A percentile compares a stretch with the other conserved stretches of the same genome.
These are phyloP conservation scores for Cotesia glomerata DNA, from an alignment of 1,140 invertebrate genomes.

Conservation along the genomic window DNA sequence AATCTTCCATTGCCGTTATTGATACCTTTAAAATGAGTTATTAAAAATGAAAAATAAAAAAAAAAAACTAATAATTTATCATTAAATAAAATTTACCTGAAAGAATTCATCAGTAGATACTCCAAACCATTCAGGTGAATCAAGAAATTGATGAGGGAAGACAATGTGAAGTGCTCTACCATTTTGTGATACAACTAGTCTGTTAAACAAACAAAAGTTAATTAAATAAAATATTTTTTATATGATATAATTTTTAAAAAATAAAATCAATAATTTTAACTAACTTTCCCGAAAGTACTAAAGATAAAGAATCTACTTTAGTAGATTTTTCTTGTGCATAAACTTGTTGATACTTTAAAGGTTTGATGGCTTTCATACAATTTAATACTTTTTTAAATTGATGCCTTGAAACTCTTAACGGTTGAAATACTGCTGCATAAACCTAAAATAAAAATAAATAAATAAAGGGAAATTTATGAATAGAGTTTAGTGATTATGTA, in stretches of 20 bases:
- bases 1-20: conserved; percentile 87
- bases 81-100: conserved; percentile 68
- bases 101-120: conserved; percentile 88
- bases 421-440: conserved; percentile 82
- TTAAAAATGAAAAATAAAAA: conserved; percentile 11
- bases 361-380: conserved; percentile 81
- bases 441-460: conserved; percentile 67
- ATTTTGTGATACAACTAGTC: conserved; percentile 86
- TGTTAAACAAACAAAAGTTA: conserved; percentile 52
- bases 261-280: conserved; percentile 48
- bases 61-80: conserved; percentile 16
- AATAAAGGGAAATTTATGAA: not conserved
- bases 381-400: conserved; percentile 83
- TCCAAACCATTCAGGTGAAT: conserved; percentile 92
- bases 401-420: conserved; percentile 78
- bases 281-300: conserved; percentile 88
- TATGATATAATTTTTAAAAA: not conserved
- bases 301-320: conserved; percentile 83
- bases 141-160: conserved; percentile 88
- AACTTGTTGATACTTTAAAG: conserved; percentile 82
- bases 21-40: conserved; percentile 69
- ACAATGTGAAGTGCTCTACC: conserved; percentile 86
- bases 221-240: conserved; percentile 11
- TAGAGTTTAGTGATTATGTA: not conserved
- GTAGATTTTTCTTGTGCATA: conserved; percentile 90